Evolutionary conservation across 2,888 invertebrate species (phyloP).

Genomic region (Shargacucullia verbasci): DNA sequence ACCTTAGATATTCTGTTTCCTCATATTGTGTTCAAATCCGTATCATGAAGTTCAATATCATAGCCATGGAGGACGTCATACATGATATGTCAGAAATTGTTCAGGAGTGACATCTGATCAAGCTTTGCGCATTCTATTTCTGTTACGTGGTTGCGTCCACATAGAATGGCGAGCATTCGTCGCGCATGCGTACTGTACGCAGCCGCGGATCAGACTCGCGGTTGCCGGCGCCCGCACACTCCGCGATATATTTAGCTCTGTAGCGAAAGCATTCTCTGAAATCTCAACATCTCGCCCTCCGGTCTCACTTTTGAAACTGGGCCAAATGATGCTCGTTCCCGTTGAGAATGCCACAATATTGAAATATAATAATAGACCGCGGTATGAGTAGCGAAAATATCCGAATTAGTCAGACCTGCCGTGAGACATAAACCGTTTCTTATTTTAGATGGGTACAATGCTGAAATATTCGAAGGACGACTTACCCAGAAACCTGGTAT

Average conservation of each 20-base stretch:
- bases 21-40: constrained; percentile 38
- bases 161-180: constrained; percentile 41
- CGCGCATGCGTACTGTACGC: constrained; percentile 53
- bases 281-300: constrained; percentile 85
- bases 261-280: constrained; percentile 86
- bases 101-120: constrained; percentile 57
- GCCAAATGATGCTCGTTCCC: constrained; percentile 86
- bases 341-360: constrained; percentile 88
- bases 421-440: constrained; percentile 76
- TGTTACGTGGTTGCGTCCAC: constrained; percentile 62
- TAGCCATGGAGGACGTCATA: constrained; percentile 47
- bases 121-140: constrained; percentile 75
- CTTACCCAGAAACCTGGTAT: constrained; percentile 53
- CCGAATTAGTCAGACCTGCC: constrained; percentile 81
- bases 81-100: constrained; percentile 42
- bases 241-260: constrained; percentile 81
- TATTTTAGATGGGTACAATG: constrained; percentile 80
- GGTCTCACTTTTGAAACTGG: constrained; percentile 88
- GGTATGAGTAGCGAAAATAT: constrained; percentile 85
- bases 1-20: constrained; percentile 42
- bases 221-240: constrained; percentile 57
- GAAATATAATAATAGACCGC: constrained; percentile 86
- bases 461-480: constrained; percentile 82
- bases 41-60: constrained; percentile 62
- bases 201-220: constrained; percentile 55